Evolutionary conservation across 2,888 invertebrate species (phyloP), one percentile per base, ranked within the genome.

Genomic region (Esperia sulphurella): DNA sequence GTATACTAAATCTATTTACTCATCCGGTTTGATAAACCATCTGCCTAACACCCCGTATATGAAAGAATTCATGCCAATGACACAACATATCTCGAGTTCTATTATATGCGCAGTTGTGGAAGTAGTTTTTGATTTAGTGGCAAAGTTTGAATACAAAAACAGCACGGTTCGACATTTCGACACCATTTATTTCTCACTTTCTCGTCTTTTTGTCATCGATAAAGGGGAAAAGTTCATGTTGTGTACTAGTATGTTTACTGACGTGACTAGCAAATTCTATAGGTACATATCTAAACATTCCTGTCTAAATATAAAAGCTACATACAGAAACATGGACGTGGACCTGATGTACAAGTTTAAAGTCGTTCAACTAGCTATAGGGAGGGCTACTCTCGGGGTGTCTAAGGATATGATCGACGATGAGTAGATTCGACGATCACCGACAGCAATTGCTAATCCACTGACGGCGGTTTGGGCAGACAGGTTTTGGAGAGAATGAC

Each of bases 91-190:
- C 56, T 46, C 47, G 42, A 41, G 49, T 47, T 52, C 40, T 51
- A 45, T 45, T 50, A 49, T 53, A 54, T 50, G 49, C 53, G 60
- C 55, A 55, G 51, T 57, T 59, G 51, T 51, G 58, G 55, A 69
- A 73, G 59, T 76, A 72, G 67, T 77, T 75, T 72, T 69, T 80
- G 79, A 79, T 80, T 78, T 76, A 79, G 64, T 68, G 60, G 58
- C 58, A 55, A 78, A 79, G 75, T 79, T 82, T 59, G 66, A 71
- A 74, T 71, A 75, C 68, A 77, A 74, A 79, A 73, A 77, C 68
- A 71, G 67, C 62, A 55, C 64, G 66, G 60, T 61, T 66, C 70
- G 69, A 69, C 70, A 62, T 72, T 70, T 69, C 68, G 61, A 70
- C 68, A 68, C 71, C 69, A 76, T 78, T 79, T 80, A 75, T 76